Evolutionary conservation across 53 echinoderm and acorn worm species (phyloP), one percentile per base, ranked within the genome.

Genomic region (Actinopyga echinites): DNA sequence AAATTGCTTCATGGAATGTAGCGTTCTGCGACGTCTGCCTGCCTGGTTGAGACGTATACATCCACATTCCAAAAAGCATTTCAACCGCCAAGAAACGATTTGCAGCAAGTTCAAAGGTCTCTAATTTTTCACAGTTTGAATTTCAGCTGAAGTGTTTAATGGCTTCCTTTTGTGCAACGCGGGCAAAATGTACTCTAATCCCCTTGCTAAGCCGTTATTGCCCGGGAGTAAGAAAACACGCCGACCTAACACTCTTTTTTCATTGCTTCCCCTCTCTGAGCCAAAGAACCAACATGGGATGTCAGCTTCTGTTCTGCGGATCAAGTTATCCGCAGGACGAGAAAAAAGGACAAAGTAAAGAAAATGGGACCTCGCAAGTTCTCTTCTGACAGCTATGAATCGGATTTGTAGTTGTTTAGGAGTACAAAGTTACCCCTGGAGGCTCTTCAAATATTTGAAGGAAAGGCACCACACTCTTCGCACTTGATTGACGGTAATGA

Each of bases 401-500:
- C 71, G 71, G 71, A 71, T 71, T 71, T 71, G 25, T 40, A 44
- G 42, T 71, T 71, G 71, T 71, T 71, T 71, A 71, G 44, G 71
- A 42, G 44, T 71, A 71, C 38, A 23, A 71, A 71, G 71, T 71
- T 71, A 71, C 71, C 71, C 71, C 71, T 71, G 71, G 71, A 71
- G 71, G 71, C 40, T 71, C 71, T 71, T 22, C 71, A 71, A 71
- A 71, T 71, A 71, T 71, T 71, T 71, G 71, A 40, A 40, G 71
- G 71, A 71, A 20, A 71, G 71, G 44, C 23, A 44, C 68, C 34
- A 25, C 35, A 42, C 71, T 71, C 71, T 71, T 71, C 42, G 45
- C 71, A 71, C 42, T 71, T 71, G 71, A 71, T 40, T 71, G 71
- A 71, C 71, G 71, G 71, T 71, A 71, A 71, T 71, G 71, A 71